Percentiles rank a stretch among this genome's conserved stretches.
Conservation (phyloP, 1,140 invertebrate genomes). For the Ceratoteleas bidentatus region DNA sequence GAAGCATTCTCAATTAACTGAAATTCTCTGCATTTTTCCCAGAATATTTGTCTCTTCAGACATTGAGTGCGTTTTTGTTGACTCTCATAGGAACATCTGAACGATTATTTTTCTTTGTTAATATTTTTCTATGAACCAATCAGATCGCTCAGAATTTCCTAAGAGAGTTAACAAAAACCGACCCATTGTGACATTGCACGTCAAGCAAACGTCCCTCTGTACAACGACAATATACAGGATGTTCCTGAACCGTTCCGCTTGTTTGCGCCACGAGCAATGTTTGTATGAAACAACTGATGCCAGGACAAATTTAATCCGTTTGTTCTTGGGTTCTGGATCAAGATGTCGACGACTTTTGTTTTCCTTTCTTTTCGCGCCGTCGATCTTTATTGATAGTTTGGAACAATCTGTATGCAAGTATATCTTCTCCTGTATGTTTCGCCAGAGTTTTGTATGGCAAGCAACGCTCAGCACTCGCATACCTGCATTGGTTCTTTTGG, state of each 20-base stretch:
- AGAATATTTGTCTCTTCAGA: too few species aligned
- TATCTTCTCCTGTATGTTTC: slow-evolving; percentile 72
- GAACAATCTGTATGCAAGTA: slow-evolving; percentile 59
- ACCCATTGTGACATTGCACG: too few species aligned
- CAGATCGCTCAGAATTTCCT: too few species aligned
- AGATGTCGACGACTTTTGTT: neutral
- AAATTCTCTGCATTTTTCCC: too few species aligned
- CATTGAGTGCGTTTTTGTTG: too few species aligned
- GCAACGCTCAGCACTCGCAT: slow-evolving; percentile 78
- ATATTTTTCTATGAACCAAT: too few species aligned
- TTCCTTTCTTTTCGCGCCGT: slow-evolving; percentile 1
- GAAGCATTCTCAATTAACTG: too few species aligned
- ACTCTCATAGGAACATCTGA: too few species aligned
- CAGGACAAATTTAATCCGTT: slow-evolving; percentile 11
- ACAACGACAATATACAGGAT: slow-evolving; percentile 53
- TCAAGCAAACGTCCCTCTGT: too few species aligned
- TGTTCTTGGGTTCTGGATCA: slow-evolving; percentile 18
- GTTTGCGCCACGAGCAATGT: slow-evolving; percentile 18
- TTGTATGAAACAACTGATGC: slow-evolving; percentile 24
- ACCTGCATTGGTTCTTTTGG: slow-evolving; percentile 66
- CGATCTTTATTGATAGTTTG: slow-evolving; percentile 43
- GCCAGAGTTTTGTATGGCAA: slow-evolving; percentile 79
- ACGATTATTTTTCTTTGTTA: too few species aligned
- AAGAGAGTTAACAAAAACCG: too few species aligned
- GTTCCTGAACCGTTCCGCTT: slow-evolving; percentile 43